Base-by-base conservation (phyloP, 1,140 invertebrate genomes). In the Drosophila auraria region DNA sequence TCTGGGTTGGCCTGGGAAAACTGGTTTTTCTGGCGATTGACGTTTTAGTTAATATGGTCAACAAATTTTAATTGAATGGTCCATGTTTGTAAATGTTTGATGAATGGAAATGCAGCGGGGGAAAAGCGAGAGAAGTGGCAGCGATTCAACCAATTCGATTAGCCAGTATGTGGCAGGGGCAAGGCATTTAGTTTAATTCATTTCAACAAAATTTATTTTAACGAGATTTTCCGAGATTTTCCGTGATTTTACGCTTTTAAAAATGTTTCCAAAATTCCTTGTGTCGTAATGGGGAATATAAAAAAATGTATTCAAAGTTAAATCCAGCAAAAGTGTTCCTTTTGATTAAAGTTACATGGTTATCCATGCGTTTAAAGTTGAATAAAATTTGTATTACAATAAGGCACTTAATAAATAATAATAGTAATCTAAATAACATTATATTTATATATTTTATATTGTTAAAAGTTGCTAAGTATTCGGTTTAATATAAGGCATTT, bases 31-130 rank as follows among this genome's bases (percentile, higher is more conserved):
- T 36, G 44, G 38, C 53, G 50, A 58, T 63, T 71, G 51, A 70
- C 61, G 58, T 69, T 79, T 79, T 60, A 78, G 79, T 72, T 82
- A 72, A 82, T 82, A 78, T 82, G 79, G n/a, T 59, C 51, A 73
- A 73, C 47, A 77, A 53, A 60, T 80, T 76, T 81, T 64, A 57
- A 77, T 56, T 78, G 60, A 78, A 79, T 77, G 53, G 40, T 66
- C 54, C 50, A 71, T 62, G 76, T 61, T 78, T 62, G 74, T 69
- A 69, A 59, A 70, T 61, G 49, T 70, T 78, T 70, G 57, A 62
- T 78, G 56, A 69, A 72, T 73, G 66, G 33, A 36, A 73, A 53
- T 53, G 68, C 68, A 20, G 27, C 27, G 3, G 40, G 57, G 57
- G 36, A 50, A 51, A 12, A 36, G 36, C 0, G 12, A 14, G 56